Percentiles rank a stretch among this genome's conserved stretches.
These are phyloP conservation scores for Trissoscelio sp. DNA, from an alignment of 2,888 invertebrate species.

Conservation along the genomic window DNA sequence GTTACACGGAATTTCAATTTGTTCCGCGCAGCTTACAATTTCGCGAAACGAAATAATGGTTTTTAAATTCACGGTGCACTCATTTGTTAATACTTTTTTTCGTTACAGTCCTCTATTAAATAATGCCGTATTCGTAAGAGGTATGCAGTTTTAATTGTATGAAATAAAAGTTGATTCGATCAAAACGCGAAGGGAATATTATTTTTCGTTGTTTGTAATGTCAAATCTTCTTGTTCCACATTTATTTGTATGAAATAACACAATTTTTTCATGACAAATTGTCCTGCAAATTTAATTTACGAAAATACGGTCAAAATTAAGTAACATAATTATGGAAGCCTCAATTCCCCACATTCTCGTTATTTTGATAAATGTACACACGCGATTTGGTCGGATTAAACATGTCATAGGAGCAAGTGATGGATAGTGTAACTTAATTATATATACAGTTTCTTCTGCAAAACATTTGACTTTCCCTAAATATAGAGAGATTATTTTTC, in stretches of 20 bases:
- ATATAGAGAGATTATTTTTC: constrained; percentile 19
- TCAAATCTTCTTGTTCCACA: too few relatives aligned
- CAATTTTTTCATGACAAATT: too few relatives aligned
- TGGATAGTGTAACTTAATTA: constrained; percentile 18
- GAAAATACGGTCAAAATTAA: background rate
- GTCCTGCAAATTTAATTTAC: too few relatives aligned
- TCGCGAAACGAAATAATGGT: too few relatives aligned
- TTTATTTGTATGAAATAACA: too few relatives aligned
- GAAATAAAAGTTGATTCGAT: background rate
- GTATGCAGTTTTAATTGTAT: background rate
- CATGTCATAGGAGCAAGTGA: constrained; percentile 8
- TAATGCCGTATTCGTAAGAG: background rate
- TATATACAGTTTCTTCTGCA: constrained; percentile 14
- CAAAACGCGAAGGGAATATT: background rate
- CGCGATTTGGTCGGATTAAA: constrained; percentile 6
- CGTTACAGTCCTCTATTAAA: constrained; percentile 16
- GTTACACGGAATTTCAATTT: too few relatives aligned
- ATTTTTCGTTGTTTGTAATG: too few relatives aligned
- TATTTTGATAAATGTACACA: constrained; percentile 12
- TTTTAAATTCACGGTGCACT: constrained; percentile 16
- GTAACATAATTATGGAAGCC: background rate
- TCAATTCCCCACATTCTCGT: background rate
- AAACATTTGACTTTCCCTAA: constrained; percentile 13
- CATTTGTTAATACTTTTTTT: constrained; percentile 36
- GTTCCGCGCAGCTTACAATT: too few relatives aligned